Evolutionary conservation across 1,140 invertebrate genomes (phyloP).

Genomic region (Drosophila oshimai): DNA sequence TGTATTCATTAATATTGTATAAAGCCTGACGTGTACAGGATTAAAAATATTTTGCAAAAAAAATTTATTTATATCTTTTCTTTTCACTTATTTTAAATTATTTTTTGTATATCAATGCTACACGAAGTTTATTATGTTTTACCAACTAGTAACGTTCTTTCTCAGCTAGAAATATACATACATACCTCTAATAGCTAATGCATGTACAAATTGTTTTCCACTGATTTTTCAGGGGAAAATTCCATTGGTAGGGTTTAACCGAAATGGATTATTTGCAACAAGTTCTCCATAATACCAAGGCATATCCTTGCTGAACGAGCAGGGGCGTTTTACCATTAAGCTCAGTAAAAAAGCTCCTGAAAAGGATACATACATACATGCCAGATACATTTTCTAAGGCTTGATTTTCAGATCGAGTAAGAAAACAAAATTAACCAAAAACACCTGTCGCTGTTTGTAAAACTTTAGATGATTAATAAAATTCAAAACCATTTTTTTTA

Average conservation of each 20-base stretch:
- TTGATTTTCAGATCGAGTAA: background rate
- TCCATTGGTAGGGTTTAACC: background rate
- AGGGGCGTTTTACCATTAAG: slow-evolving; percentile 10
- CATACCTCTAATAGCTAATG: background rate
- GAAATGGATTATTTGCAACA: slow-evolving; percentile 13
- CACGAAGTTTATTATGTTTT: too few species aligned
- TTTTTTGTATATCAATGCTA: too few species aligned
- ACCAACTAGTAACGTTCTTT: too few species aligned
- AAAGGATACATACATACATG: slow-evolving; percentile 8
- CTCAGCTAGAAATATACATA: too few species aligned
- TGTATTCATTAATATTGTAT: background rate
- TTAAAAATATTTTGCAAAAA: background rate
- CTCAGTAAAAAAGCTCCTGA: slow-evolving; percentile 20
- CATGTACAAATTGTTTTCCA: background rate
- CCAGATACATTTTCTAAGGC: background rate
- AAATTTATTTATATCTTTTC: background rate
- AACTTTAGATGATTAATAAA: background rate
- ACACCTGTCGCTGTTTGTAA: slow-evolving; percentile 10
- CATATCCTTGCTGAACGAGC: background rate
- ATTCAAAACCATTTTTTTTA: too few species aligned
- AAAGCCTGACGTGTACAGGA: too few species aligned
- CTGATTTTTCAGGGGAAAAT: background rate
- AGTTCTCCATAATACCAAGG: slow-evolving; percentile 4
- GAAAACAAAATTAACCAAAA: background rate
- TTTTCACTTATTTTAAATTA: too few species aligned